These are phyloP conservation scores for Bombus superbus DNA, from an alignment of 1,140 invertebrate species.

Conservation along the genomic window DNA sequence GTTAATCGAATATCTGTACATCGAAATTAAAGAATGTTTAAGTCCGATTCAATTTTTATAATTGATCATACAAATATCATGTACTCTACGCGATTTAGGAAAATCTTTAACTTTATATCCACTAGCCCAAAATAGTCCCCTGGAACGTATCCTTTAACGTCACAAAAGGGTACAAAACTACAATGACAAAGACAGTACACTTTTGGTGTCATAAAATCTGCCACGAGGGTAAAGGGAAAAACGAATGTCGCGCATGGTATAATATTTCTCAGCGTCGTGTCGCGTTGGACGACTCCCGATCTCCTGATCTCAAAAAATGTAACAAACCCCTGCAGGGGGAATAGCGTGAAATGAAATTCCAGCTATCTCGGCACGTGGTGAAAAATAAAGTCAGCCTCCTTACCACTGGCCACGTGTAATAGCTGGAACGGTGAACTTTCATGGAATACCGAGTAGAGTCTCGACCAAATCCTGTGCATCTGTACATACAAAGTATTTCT, in stretches of 20 bases:
- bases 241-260: conserved; percentile 51
- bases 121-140: not conserved
- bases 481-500: conserved; percentile 22
- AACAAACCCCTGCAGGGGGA: conserved; percentile 60
- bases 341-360: conserved; percentile 65
- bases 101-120: not conserved
- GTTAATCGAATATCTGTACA: too few species aligned
- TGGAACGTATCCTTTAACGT: not conserved
- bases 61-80: not conserved
- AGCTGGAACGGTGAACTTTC: conserved; percentile 48
- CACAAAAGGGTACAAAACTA: too few species aligned
- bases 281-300: conserved; percentile 32
- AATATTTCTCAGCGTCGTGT: conserved; percentile 53
- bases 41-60: not conserved
- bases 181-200: conserved; percentile 3
- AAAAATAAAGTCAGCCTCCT: conserved; percentile 67
- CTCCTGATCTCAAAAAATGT: conserved; percentile 57
- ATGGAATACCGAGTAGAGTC: conserved; percentile 58
- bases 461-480: conserved; percentile 1
- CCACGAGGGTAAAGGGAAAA: not conserved
- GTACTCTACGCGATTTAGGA: fast-evolving
- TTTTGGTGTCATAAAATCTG: not conserved
- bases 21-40: too few species aligned
- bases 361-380: conserved; percentile 67
- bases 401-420: conserved; percentile 57